Evolutionary conservation across 1,140 invertebrate species (phyloP), one percentile per base, ranked within the genome.

Genomic region (Sweltsa coloradensis): DNA sequence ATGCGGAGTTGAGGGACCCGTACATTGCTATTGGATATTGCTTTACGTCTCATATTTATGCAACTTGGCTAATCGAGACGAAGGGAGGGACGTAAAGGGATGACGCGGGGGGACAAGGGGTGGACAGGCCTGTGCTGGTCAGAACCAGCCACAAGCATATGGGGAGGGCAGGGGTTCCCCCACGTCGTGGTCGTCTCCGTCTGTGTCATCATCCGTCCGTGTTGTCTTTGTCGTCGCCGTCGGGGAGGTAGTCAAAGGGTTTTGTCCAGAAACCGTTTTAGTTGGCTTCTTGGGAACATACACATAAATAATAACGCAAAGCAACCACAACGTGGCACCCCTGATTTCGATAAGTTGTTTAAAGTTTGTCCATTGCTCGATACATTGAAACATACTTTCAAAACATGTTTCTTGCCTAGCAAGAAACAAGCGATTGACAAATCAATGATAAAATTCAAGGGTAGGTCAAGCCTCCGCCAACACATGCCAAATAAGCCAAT

Each of bases 251-350:
- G n/a, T n/a, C n/a, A n/a, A n/a, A n/a, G n/a, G 43, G 27, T 61
- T 24, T 68, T 68, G 63, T 44, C 58, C 36, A 42, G 65, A 11
- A 65, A 65, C 51, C 42, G 65, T 29, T 68, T 67, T 49, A 56
- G 60, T 41, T 64, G 61, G 50, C 41, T 64, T 45, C 52, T 65
- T 40, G 43, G 50, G 23, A 31, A 53, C 53, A 19, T 39, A 13
- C 47, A 46, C 34, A 1, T 50, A 11, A 52, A 50, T 23, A 27
- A 47, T n/a, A 47, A 47, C 19, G 18, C 6, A 0, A 3, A 39
- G 4, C 45, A 51, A 21, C 51, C 46, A 42, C 34, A 50, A 34
- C 26, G 37, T 41, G 27, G 26, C n/a, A 26, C 49, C 23, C 0
- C 34, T 11, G 45, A 51, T 50, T 50, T 29, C 19, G 53, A 54